Base-by-base conservation (phyloP, 2,113 vertebrate species). In the Sander vitreus region DNA sequence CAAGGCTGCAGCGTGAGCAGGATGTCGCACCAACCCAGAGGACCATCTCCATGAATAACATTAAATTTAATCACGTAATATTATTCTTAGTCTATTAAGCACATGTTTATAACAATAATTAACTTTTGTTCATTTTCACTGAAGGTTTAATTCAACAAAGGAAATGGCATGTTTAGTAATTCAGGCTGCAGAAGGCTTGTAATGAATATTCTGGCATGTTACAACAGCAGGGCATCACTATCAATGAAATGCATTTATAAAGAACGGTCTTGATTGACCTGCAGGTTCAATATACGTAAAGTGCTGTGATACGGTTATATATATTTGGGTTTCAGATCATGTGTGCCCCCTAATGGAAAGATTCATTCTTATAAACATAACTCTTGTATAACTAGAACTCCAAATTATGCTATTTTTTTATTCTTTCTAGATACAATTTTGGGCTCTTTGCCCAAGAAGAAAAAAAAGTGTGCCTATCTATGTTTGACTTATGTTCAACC, bases 271-370 rank as follows among this genome's bases (percentile, higher is more conserved):
- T 58, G 45, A 80, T 76, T 71, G 67, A 85, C 68, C 54, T 72
- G 64, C 15, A 15, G 15, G 21, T 81, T 86, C 1, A 58, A 50
- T 58, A 54, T 27, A 27, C 27, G 27, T 45, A n/a, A 81, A 83
- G 39, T 39, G 71, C 25, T 48, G 73, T 54, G 25, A 64, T 64
- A 36, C 13, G 5, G 30, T 30, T 3, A 55, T 51, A 19, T 47
- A 48, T 69, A 27, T 76, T 59, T 25, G 3, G 9, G 48, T 13
- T 30, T 60, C 75, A 66, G 84, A 81, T 73, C 71, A 0, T 85
- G 73, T 88, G 84, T 87, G 89, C 81, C 81, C 87, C 85, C 84
- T 85, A 84, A 86, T 86, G 82, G 91, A 83, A 78, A 59, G 45
- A 77, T 69, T 39, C 0, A 36, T 68, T 73, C 59, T 43, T 53